These are phyloP conservation scores for Gibbula magus DNA, from an alignment of 2,888 invertebrate species.

Conservation along the genomic window DNA sequence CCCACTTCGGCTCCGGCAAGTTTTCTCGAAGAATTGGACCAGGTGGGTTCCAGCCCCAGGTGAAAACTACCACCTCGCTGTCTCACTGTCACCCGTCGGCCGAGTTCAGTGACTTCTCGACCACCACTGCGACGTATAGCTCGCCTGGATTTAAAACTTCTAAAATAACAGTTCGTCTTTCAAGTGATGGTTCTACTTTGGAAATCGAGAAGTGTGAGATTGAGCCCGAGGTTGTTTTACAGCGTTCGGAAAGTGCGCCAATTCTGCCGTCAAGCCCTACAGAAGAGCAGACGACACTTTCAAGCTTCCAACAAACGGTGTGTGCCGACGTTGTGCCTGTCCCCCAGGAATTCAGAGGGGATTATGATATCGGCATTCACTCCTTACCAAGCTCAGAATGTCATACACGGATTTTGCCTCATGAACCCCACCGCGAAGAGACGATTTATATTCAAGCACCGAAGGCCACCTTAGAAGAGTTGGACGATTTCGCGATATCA, in stretches of 20 bases:
- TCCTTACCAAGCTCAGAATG: not conserved
- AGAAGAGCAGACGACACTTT: not conserved
- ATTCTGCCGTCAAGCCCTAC: not conserved
- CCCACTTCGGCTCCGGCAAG: conserved; percentile 8
- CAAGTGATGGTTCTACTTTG: conserved; percentile 57
- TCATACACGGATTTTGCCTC: not conserved
- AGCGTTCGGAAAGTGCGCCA: not conserved
- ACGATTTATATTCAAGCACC: not conserved
- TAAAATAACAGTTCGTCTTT: conserved; percentile 55
- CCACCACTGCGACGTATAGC: conserved; percentile 49
- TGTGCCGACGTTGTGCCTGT: not conserved
- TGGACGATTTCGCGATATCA: not conserved
- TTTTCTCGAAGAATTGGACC: not conserved
- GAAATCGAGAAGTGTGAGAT: conserved; percentile 58
- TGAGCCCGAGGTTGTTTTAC: conserved; percentile 23
- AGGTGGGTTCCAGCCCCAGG: not conserved
- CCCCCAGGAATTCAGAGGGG: not conserved
- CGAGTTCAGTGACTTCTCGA: conserved; percentile 39
- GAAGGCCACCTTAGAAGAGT: not conserved
- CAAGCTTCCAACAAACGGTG: conserved; percentile 1
- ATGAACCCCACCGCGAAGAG: not conserved
- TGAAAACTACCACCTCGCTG: conserved; percentile 11
- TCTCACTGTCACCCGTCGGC: conserved; percentile 20
- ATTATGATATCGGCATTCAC: not conserved
- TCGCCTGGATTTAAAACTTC: conserved; percentile 46